A percentile compares a stretch with the other conserved stretches of the same genome.
These are phyloP conservation scores for Macroteleia sp. DNA, from an alignment of 2,888 invertebrate species.

Conservation along the genomic window DNA sequence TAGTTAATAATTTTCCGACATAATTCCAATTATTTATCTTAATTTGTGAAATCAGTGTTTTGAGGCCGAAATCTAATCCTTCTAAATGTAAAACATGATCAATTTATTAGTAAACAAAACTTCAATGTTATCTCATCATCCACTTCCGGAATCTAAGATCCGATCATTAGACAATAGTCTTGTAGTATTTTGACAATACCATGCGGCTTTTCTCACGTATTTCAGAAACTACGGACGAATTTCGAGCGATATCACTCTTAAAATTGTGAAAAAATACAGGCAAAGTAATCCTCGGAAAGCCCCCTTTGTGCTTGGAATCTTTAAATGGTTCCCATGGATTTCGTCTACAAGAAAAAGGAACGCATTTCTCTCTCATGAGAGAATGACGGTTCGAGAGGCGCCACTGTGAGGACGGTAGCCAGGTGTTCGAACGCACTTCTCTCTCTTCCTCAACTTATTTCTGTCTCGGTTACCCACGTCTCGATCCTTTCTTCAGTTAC, in stretches of 20 bases:
- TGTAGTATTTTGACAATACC: constrained; percentile 18
- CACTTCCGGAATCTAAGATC: constrained; percentile 16
- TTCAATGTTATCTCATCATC: too few species aligned
- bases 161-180: constrained; percentile 1
- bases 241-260: constrained; percentile 46
- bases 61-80: too few species aligned
- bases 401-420: constrained; percentile 75
- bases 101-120: too few species aligned
- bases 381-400: constrained; percentile 70
- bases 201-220: constrained; percentile 45
- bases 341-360: constrained; percentile 69
- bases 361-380: constrained; percentile 68
- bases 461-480: constrained; percentile 16
- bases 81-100: too few species aligned
- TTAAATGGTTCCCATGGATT: constrained; percentile 75
- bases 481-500: constrained; percentile 41
- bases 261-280: constrained; percentile 41
- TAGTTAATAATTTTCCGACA: too few species aligned
- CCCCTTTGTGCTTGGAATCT: constrained; percentile 63
- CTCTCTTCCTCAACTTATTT: constrained; percentile 42
- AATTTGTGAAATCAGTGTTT: too few species aligned
- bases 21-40: too few species aligned
- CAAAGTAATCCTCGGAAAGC: constrained; percentile 56
- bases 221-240: constrained; percentile 21
- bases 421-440: constrained; percentile 73